These are phyloP conservation scores for Parus major DNA, from an alignment of 2,113 vertebrate genomes.

Conservation along the genomic window DNA sequence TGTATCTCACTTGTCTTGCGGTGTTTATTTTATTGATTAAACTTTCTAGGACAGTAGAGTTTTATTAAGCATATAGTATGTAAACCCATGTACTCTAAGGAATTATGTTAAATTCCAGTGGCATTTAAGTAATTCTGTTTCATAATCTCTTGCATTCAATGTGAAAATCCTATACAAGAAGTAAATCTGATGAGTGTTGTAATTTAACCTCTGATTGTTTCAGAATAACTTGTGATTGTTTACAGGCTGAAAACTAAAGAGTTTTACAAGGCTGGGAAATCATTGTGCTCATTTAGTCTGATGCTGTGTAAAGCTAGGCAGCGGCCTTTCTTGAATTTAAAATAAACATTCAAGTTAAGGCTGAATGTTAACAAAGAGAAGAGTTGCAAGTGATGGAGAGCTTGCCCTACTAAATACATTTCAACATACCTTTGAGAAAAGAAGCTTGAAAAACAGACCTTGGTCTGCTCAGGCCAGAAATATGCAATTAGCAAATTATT, in stretches of 20 bases:
- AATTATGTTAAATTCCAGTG: not conserved
- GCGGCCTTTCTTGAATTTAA: not conserved
- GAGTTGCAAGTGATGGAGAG: not conserved
- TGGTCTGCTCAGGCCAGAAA: not conserved
- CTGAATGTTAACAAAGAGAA: not conserved
- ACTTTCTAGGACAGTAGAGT: not conserved
- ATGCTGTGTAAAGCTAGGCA: not conserved
- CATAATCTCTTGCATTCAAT: not conserved
- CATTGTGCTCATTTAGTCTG: not conserved
- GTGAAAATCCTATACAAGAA: not conserved
- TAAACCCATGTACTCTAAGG: not conserved
- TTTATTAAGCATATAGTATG: not conserved
- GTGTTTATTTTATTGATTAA: not conserved
- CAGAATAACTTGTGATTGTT: not conserved
- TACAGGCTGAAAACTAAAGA: not conserved
- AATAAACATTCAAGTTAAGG: not conserved
- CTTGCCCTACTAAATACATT: not conserved
- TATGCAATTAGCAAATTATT: conserved; percentile 12
- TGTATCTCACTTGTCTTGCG: not conserved
- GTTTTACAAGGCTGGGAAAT: not conserved
- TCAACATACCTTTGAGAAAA: not conserved
- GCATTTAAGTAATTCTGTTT: not conserved
- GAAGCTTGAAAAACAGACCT: conserved; percentile 7
- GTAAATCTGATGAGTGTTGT: not conserved
- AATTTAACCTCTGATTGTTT: not conserved